Conservation (phyloP, 2,888 invertebrate species). For the Latheticus oryzae region DNA sequence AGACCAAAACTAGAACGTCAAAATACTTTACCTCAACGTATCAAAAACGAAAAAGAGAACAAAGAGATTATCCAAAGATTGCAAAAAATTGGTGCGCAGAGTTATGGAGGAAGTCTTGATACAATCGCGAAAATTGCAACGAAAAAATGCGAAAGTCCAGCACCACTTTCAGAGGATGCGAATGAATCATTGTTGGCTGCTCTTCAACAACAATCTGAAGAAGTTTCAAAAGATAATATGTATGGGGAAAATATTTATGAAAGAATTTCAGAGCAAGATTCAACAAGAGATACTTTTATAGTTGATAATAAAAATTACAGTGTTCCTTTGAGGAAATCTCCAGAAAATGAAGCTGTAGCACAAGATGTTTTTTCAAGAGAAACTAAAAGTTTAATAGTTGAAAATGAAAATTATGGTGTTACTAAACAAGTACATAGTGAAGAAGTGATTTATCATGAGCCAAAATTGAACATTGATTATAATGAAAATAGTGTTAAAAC, state of each 20-base stretch:
- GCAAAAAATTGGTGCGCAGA: slow-evolving; percentile 58
- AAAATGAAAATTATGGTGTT: slow-evolving; percentile 50
- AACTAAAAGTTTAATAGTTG: slow-evolving; percentile 40
- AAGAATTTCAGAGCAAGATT: slow-evolving; percentile 36
- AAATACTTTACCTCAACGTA: slow-evolving; percentile 44
- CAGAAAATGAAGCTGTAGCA: background rate
- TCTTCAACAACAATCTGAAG: slow-evolving; percentile 6
- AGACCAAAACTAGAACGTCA: slow-evolving; percentile 41
- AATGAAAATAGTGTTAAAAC: slow-evolving; percentile 48
- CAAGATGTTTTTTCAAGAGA: slow-evolving; percentile 7
- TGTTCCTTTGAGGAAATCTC: slow-evolving; percentile 26
- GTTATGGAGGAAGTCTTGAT: slow-evolving; percentile 56
- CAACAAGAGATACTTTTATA: slow-evolving; percentile 36
- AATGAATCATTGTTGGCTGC: background rate
- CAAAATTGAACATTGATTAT: slow-evolving; percentile 39
- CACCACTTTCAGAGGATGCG: background rate
- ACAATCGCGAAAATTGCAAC: slow-evolving; percentile 43
- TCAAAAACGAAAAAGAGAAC: slow-evolving; percentile 30
- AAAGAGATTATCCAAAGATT: slow-evolving; percentile 55
- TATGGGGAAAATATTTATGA: slow-evolving; percentile 43
- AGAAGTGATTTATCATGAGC: slow-evolving; percentile 42
- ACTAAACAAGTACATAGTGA: slow-evolving; percentile 34
- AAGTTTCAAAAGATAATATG: background rate
- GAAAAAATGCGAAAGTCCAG: no score
- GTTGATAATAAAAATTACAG: slow-evolving; percentile 46